phyloP scores from a whole-genome alignment of 2,888 invertebrate species.

The Drosophila kokeensis region DNA sequence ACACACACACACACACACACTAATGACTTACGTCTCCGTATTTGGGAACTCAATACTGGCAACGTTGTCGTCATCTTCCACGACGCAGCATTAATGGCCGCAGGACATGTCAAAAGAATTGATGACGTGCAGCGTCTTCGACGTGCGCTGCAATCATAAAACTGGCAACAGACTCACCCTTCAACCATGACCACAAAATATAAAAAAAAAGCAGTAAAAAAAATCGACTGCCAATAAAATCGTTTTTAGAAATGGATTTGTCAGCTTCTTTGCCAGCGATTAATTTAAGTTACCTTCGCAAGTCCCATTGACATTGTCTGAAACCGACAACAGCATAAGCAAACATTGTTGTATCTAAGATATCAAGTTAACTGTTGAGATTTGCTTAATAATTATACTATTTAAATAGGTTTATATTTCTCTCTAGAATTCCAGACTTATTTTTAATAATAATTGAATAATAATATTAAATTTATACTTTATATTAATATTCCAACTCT shows the following conservation, averaged over 20 bases:
- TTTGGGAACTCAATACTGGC: slow-evolving; percentile 14
- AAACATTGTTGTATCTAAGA: background rate
- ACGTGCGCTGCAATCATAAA: slow-evolving; percentile 70
- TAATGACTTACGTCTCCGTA: background rate
- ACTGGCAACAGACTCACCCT: slow-evolving; percentile 41
- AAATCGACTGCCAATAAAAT: slow-evolving; percentile 51
- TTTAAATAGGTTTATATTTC: background rate
- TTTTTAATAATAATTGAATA: background rate
- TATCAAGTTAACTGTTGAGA: background rate
- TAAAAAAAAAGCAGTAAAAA: background rate
- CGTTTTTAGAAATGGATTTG: slow-evolving; percentile 58
- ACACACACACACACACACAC: background rate
- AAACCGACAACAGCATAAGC: slow-evolving; percentile 6
- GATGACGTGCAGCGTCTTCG: slow-evolving; percentile 74
- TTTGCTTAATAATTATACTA: background rate
- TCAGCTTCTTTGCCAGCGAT: slow-evolving; percentile 61
- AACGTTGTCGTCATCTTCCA: slow-evolving; percentile 46
- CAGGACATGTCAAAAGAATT: slow-evolving; percentile 80
- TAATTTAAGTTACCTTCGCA: slow-evolving; percentile 53
- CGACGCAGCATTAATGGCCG: slow-evolving; percentile 69
- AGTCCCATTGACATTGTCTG: slow-evolving; percentile 15
- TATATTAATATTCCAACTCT: background rate
- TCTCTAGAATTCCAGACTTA: background rate
- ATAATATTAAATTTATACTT: background rate
- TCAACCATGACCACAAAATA: background rate